A percentile compares a stretch with the other conserved stretches of the same genome.
Evolutionary conservation across 1,140 invertebrate species (phyloP).

Genomic region (Neodiprion pinetum): DNA sequence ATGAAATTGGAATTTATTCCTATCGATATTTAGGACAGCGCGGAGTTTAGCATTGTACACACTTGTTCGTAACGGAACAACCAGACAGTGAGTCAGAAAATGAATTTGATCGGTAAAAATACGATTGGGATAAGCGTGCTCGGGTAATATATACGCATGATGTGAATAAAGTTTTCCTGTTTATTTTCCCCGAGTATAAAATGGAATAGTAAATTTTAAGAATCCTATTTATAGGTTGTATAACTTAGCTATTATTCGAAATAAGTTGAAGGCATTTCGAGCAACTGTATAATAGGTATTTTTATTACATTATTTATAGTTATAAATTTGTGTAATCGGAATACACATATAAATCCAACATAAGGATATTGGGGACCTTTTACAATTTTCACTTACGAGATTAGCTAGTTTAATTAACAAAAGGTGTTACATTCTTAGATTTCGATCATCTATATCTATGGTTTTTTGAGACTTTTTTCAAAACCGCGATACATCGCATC

Average conservation of each 20-base stretch:
- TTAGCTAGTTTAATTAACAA: conserved; percentile 9
- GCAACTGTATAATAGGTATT: conserved; percentile 13
- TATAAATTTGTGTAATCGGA: neutral
- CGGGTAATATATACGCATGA: too few relatives aligned
- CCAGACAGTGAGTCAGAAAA: too few relatives aligned
- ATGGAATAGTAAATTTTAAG: too few relatives aligned
- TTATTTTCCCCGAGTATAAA: too few relatives aligned
- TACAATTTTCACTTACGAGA: neutral
- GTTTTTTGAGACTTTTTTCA: neutral
- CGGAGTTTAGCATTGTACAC: too few relatives aligned
- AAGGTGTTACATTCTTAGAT: conserved; percentile 10
- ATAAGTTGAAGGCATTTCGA: neutral
- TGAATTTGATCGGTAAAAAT: too few relatives aligned
- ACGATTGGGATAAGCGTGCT: too few relatives aligned
- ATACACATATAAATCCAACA: conserved; percentile 11
- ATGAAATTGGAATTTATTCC: too few relatives aligned
- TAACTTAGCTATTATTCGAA: neutral
- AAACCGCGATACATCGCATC: neutral
- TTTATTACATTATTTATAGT: conserved; percentile 11
- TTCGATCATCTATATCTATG: neutral
- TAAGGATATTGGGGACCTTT: neutral
- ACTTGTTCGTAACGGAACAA: too few relatives aligned
- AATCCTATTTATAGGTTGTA: too few relatives aligned
- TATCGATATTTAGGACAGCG: too few relatives aligned
- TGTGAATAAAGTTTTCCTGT: too few relatives aligned